These are phyloP conservation scores for Zophobas morio DNA, from an alignment of 1,140 invertebrate genomes.

Conservation along the genomic window DNA sequence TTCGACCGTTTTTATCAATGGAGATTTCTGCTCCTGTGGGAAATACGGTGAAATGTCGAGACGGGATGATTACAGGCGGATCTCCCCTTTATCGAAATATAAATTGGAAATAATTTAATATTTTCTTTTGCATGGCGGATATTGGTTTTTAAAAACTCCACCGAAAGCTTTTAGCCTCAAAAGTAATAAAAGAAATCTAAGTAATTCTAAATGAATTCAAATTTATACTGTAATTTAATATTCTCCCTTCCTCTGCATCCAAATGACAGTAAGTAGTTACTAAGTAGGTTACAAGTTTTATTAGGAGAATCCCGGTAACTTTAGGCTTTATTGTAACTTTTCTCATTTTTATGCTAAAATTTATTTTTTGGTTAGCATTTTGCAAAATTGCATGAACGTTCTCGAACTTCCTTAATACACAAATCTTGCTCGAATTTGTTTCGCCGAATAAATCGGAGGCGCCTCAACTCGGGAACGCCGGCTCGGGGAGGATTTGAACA, in stretches of 20 bases:
- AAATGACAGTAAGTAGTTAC: constrained; percentile 53
- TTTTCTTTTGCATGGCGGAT: constrained; percentile 34
- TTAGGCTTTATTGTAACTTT: constrained; percentile 47
- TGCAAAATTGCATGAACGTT: constrained; percentile 30
- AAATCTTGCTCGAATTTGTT: constrained; percentile 35
- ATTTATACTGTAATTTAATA: constrained; percentile 53
- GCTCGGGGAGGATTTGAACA: not conserved
- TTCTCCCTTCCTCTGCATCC: constrained; percentile 48
- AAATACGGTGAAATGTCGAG: constrained; percentile 25
- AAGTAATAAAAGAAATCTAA: constrained; percentile 52
- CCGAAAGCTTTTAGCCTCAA: constrained; percentile 44
- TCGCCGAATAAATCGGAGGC: not conserved
- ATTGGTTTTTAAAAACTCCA: constrained; percentile 41
- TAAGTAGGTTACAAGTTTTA: constrained; percentile 52
- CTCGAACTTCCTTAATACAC: constrained; percentile 21
- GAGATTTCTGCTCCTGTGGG: constrained; percentile 18
- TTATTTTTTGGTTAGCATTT: constrained; percentile 46
- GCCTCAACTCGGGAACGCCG: not conserved
- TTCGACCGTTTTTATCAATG: constrained; percentile 22
- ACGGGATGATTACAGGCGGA: constrained; percentile 29
- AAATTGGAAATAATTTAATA: constrained; percentile 42
- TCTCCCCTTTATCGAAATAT: constrained; percentile 40
- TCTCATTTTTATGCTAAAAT: constrained; percentile 51
- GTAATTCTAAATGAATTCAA: constrained; percentile 52
- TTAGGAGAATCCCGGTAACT: constrained; percentile 43